phyloP scores from a whole-genome alignment of 2,113 vertebrate genomes.

The Phyllostomus hastatus region DNA sequence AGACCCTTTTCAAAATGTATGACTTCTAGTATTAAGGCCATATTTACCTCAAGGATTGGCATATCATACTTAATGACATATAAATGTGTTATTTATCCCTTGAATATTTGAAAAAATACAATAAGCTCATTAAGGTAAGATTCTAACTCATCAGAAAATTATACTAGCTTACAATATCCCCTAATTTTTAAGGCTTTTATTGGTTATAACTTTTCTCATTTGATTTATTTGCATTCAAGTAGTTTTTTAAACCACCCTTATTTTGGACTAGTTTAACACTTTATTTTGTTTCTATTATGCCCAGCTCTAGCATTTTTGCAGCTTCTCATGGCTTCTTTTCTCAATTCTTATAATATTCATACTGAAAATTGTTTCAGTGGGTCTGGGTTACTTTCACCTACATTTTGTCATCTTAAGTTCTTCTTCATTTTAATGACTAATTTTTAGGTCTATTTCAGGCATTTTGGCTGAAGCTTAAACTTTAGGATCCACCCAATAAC shows the following conservation, averaged over 20 bases:
- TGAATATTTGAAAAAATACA: slow-evolving; percentile 22
- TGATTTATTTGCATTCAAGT: neutral
- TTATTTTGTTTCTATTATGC: neutral
- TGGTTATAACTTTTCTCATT: neutral
- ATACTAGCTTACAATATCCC: neutral
- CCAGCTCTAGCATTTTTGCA: neutral
- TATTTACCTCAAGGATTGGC: neutral
- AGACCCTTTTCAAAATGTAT: neutral
- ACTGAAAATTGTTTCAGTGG: neutral
- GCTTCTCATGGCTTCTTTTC: neutral
- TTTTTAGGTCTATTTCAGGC: neutral
- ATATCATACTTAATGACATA: neutral
- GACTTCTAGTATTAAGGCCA: neutral
- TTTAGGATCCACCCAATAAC: neutral
- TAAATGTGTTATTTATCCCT: neutral
- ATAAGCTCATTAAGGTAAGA: neutral
- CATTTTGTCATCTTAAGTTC: neutral
- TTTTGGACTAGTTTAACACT: neutral
- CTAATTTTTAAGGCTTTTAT: neutral
- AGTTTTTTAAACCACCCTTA: neutral
- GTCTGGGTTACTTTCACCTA: neutral
- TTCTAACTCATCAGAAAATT: neutral
- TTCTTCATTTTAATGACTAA: neutral
- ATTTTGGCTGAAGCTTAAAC: slow-evolving; percentile 1
- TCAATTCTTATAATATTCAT: neutral